A percentile compares a stretch with the other conserved stretches of the same genome.
Evolutionary conservation across 2,888 invertebrate species (phyloP).

Genomic region (Apotomis turbidana): DNA sequence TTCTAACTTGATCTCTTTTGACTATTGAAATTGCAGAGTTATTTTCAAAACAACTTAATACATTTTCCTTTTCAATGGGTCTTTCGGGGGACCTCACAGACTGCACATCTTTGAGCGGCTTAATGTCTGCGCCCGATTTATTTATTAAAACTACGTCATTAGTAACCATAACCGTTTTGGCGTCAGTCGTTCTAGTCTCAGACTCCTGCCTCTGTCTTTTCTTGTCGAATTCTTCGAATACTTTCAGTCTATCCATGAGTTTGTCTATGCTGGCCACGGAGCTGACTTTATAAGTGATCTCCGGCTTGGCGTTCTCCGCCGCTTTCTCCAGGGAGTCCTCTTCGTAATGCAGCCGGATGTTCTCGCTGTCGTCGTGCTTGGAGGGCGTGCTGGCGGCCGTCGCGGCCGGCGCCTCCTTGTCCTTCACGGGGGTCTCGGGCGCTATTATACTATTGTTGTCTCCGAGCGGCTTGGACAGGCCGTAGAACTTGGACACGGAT

Average conservation of each 20-base stretch:
- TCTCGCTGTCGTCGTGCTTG: conserved; percentile 76
- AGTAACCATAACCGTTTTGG: conserved; percentile 75
- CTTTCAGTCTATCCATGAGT: conserved; percentile 79
- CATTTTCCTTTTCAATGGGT: conserved; percentile 76
- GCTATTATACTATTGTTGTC: conserved; percentile 66
- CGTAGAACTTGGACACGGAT: conserved; percentile 70
- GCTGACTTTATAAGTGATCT: conserved; percentile 69
- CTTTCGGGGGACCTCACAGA: conserved; percentile 74
- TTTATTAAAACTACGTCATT: conserved; percentile 79
- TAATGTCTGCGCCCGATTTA: conserved; percentile 77
- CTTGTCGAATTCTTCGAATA: conserved; percentile 79
- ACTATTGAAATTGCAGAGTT: conserved; percentile 81
- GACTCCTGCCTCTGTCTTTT: conserved; percentile 75
- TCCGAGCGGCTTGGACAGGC: conserved; percentile 67
- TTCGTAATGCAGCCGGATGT: conserved; percentile 76
- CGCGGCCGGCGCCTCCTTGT: conserved; percentile 60
- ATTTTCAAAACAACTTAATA: conserved; percentile 80
- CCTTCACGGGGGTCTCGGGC: conserved; percentile 73
- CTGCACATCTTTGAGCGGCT: conserved; percentile 76
- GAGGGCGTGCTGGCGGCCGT: conserved; percentile 70
- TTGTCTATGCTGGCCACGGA: conserved; percentile 78
- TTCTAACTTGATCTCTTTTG: conserved; percentile 76
- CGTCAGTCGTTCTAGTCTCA: conserved; percentile 67
- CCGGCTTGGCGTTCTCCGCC: conserved; percentile 63
- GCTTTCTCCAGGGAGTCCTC: conserved; percentile 73